Base-by-base conservation (phyloP, 2,113 vertebrate genomes). In the Acinonyx jubatus region DNA sequence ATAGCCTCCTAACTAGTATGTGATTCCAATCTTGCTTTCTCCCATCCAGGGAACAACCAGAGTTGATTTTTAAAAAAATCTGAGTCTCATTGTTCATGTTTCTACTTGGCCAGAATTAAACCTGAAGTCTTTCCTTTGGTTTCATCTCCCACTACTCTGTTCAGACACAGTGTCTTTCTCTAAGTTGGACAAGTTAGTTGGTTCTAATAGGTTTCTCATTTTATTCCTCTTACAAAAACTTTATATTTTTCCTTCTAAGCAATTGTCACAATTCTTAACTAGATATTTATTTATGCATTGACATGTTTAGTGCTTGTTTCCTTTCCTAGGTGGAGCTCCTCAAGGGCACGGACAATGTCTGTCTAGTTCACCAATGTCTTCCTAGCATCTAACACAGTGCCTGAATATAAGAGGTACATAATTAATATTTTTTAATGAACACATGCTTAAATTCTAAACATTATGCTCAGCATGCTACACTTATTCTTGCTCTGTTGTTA, bases 361-460 rank as follows among this genome's bases (percentile, higher is more conserved):
- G 19, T n/a, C 25, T 27, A 1, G 38, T 10, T 23, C 74, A 94
- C 63, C 73, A 31, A 0, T 33, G 18, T 55, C 45, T 90, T 78
- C 79, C 36, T n/a, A 78, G 55, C 45, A 63, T 38, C 61, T 31
- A 38, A 1, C 1, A 18, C 15, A 65, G 36, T 2, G 38, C 65
- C 83, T 73, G 68, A 41, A 68, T 19, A 4, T 3, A 33, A 76
- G 50, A 90, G 0, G 33, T 14, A n/a, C 23, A 36, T n/a, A 38
- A 27, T 73, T 57, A 89, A 76, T 57, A 41, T 31, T 29, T 80
- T 45, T 41, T 25, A 87, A 45, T 1, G 31, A 92, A 92, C 50
- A 50, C 48, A 19, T 74, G 65, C 66, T 96, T 88, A 94, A 85
- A 78, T 76, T 71, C 50, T 81, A 78, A 97, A 84, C 90, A 68